Percentiles rank a stretch among this genome's conserved stretches.
These are phyloP conservation scores for Distichodus sexfasciatus DNA, from an alignment of 2,797 vertebrate species.

Conservation along the genomic window DNA sequence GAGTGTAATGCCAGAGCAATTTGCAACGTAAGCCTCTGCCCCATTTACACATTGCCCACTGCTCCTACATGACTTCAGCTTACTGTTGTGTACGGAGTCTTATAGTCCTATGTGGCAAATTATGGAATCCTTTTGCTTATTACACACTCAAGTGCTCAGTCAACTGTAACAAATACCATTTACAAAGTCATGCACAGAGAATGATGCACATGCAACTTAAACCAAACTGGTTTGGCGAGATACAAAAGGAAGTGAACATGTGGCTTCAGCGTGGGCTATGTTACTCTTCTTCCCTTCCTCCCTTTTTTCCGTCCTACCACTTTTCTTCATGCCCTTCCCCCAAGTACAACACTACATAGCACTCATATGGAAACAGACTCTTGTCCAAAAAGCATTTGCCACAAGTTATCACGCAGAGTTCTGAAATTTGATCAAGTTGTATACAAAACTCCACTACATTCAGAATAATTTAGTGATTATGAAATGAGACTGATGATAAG, in stretches of 20 bases:
- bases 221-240: not conserved
- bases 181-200: not conserved
- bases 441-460: not conserved
- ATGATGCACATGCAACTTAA: not conserved
- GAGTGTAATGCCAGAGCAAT: too few relatives aligned
- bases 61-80: not conserved
- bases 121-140: not conserved
- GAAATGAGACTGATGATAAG: too few relatives aligned
- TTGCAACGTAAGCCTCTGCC: too few relatives aligned
- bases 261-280: slow-evolving; percentile 36
- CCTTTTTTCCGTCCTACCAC: slow-evolving; percentile 18
- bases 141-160: not conserved
- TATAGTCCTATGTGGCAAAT: too few relatives aligned
- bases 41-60: too few relatives aligned
- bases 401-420: slow-evolving; percentile 4
- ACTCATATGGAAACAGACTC: slow-evolving; percentile 2
- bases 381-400: not conserved
- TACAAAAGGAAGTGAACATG: slow-evolving; percentile 51
- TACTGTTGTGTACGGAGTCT: not conserved
- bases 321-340: slow-evolving; percentile 6
- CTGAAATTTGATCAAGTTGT: too few relatives aligned
- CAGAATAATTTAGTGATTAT: too few relatives aligned
- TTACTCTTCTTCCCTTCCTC: slow-evolving; percentile 22
- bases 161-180: not conserved
- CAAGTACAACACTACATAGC: slow-evolving; percentile 14